These are phyloP conservation scores for Potamilus streckersoni DNA, from an alignment of 1,140 invertebrate species.

Conservation along the genomic window DNA sequence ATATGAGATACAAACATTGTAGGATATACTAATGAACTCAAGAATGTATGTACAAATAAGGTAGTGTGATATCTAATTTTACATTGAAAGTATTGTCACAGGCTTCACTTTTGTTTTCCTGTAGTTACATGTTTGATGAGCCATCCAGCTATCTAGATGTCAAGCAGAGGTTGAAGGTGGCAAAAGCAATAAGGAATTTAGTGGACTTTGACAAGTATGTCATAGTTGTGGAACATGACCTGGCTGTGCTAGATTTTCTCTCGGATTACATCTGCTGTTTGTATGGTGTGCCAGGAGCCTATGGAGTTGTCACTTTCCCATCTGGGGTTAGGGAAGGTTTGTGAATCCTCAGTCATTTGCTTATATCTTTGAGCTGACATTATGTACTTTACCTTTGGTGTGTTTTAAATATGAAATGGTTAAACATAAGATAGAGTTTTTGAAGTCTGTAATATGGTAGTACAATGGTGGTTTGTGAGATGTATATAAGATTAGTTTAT, in stretches of 20 bases:
- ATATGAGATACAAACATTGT: too few species aligned
- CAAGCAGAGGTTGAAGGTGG: constrained; percentile 97
- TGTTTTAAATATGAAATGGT: too few species aligned
- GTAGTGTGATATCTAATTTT: too few species aligned
- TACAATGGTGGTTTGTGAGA: too few species aligned
- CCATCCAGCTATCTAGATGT: constrained; percentile 99
- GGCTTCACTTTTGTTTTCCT: constrained; percentile 28
- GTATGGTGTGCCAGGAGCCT: constrained; percentile 98
- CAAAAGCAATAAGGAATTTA: constrained; percentile 92
- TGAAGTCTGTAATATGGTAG: too few species aligned
- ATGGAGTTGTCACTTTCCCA: constrained; percentile 99
- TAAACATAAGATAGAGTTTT: too few species aligned
- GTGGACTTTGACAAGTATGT: constrained; percentile 96
- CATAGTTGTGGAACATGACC: constrained; percentile 99
- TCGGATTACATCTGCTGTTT: constrained; percentile 99
- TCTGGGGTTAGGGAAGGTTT: constrained; percentile 97
- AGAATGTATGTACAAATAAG: too few species aligned
- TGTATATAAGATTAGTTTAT: too few species aligned
- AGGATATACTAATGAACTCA: too few species aligned
- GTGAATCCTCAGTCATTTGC: constrained; percentile 8
- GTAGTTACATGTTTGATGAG: constrained; percentile 98
- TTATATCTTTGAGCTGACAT: too few species aligned
- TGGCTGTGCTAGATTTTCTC: constrained; percentile 98
- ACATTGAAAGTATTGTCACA: too few species aligned
- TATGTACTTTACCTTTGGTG: too few species aligned